phyloP scores from a whole-genome alignment of 1,140 invertebrate species.

The Temnothorax curvispinosus region DNA sequence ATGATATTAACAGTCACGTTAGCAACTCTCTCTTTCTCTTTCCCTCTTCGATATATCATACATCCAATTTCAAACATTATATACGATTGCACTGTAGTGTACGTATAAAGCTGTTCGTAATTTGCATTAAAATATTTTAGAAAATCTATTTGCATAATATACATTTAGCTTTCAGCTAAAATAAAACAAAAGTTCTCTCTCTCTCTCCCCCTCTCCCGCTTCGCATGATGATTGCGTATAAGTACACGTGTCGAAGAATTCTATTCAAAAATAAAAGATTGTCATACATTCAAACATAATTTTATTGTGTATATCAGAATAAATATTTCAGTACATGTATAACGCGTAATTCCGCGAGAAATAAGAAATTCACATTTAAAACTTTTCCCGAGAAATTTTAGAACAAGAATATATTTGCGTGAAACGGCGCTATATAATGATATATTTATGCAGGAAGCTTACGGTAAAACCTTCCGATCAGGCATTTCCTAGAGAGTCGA shows the following conservation, averaged over 20 bases:
- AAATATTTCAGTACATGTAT: neutral
- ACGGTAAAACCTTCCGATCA: neutral
- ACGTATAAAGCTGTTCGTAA: neutral
- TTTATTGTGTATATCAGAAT: neutral
- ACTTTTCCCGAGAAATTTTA: slow-evolving; percentile 13
- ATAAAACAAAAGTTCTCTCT: too few relatives aligned
- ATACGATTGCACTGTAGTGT: neutral
- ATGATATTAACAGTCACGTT: neutral
- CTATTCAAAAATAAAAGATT: neutral
- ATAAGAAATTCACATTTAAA: neutral
- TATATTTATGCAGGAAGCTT: slow-evolving; percentile 39
- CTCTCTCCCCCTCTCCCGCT: too few relatives aligned
- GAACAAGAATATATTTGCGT: neutral
- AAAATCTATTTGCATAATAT: neutral
- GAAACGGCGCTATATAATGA: neutral
- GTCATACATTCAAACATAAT: neutral
- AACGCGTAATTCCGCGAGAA: neutral
- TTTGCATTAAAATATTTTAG: neutral
- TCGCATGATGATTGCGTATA: neutral
- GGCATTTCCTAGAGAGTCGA: neutral
- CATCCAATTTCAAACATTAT: neutral
- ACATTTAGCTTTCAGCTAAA: neutral
- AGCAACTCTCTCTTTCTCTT: neutral
- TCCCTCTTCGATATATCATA: neutral
- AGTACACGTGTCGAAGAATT: neutral